Evolutionary conservation across 2,113 vertebrate genomes (phyloP).

Genomic region (Nestor notabilis): DNA sequence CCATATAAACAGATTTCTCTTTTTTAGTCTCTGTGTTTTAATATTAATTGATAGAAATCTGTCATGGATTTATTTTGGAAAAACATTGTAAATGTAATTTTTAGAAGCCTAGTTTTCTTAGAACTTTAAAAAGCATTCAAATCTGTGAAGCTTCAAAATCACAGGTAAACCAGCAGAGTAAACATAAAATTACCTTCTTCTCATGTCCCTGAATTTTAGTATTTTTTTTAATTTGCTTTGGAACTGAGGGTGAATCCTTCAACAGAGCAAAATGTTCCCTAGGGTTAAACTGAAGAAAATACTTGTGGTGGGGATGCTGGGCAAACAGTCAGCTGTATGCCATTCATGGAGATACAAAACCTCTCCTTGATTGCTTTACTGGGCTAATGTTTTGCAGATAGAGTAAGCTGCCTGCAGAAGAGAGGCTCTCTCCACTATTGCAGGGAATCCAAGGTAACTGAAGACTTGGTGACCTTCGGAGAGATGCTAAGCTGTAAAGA

Average conservation of each 20-base stretch:
- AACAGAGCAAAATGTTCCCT: background rate
- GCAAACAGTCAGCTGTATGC: background rate
- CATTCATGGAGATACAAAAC: background rate
- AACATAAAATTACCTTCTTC: background rate
- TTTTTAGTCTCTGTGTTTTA: background rate
- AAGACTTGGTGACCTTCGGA: background rate
- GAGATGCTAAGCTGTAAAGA: background rate
- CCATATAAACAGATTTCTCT: background rate
- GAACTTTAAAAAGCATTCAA: background rate
- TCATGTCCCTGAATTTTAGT: background rate
- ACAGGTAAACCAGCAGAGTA: background rate
- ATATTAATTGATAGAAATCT: background rate
- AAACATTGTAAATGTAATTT: background rate
- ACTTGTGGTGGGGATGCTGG: background rate
- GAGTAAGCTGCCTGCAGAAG: background rate
- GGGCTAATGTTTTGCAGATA: background rate
- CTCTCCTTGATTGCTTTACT: background rate
- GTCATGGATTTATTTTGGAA: background rate
- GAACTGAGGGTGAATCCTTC: fast-evolving
- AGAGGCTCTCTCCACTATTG: background rate
- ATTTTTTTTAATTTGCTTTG: background rate
- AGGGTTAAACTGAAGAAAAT: background rate
- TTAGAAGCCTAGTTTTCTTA: background rate
- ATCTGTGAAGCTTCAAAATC: background rate
- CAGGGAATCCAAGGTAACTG: background rate